Conservation (phyloP, 2,797 vertebrate species). For the Alectoris magna region DNA sequence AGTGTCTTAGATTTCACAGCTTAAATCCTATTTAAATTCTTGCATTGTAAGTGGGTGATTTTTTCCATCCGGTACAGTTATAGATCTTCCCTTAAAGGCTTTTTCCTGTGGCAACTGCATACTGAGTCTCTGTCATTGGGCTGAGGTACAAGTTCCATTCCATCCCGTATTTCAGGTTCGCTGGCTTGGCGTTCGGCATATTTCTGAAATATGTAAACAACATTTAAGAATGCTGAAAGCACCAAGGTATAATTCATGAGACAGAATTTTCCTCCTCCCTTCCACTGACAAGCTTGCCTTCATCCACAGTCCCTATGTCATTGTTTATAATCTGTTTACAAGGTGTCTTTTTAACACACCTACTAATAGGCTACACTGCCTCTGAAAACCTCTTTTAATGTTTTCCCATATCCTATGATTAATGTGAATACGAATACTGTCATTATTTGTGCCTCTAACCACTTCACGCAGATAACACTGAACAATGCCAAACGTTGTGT, state of each 20-base stretch:
- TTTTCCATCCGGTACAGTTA: constrained; percentile 47
- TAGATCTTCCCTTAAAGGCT: constrained; percentile 79
- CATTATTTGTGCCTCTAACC: background rate
- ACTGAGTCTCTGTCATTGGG: constrained; percentile 77
- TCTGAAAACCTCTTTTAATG: constrained; percentile 37
- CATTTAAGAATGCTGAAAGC: constrained; percentile 54
- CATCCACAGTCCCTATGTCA: constrained; percentile 13
- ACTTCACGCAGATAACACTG: background rate
- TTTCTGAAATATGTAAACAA: constrained; percentile 78
- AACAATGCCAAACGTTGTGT: background rate
- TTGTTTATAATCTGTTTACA: constrained; percentile 23
- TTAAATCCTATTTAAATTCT: constrained; percentile 35
- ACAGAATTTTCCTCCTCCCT: constrained; percentile 9
- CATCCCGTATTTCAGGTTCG: constrained; percentile 80
- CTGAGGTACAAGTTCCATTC: constrained; percentile 86
- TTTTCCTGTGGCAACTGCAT: constrained; percentile 79
- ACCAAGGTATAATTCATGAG: constrained; percentile 34
- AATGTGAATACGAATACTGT: constrained; percentile 4
- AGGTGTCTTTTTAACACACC: constrained; percentile 8
- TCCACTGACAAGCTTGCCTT: constrained; percentile 35
- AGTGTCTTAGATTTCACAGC: constrained; percentile 39
- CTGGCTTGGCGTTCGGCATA: constrained; percentile 82
- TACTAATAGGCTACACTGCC: background rate
- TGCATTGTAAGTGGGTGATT: constrained; percentile 15
- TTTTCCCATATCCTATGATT: constrained; percentile 14